Percentiles rank a stretch among this genome's conserved stretches.
phyloP scores from a whole-genome alignment of 2,113 vertebrate genomes.

The Halichoerus grypus region DNA sequence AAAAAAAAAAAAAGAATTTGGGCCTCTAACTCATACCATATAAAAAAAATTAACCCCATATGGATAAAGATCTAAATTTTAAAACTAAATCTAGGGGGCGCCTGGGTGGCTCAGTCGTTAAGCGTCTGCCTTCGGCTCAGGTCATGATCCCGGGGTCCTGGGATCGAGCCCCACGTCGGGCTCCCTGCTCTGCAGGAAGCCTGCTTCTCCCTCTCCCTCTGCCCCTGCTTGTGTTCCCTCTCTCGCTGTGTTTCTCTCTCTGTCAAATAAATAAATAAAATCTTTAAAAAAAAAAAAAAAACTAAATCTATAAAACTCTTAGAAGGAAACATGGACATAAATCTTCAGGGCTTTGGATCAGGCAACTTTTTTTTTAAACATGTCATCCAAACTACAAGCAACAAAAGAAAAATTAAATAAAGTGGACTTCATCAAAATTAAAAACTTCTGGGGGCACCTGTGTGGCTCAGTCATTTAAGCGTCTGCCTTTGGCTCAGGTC shows the following conservation, averaged over 20 bases:
- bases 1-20: neutral
- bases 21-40: neutral
- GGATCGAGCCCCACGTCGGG: too few relatives aligned
- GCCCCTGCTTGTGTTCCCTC: too few relatives aligned
- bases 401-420: neutral
- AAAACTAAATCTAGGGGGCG: neutral
- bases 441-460: neutral
- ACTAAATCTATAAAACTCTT: constrained; percentile 19
- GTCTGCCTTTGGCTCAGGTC: too few relatives aligned
- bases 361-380: neutral
- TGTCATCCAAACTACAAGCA: neutral
- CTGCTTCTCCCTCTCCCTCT: too few relatives aligned
- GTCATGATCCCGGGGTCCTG: too few relatives aligned
- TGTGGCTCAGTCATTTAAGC: too few relatives aligned
- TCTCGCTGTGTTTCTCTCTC: too few relatives aligned
- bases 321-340: neutral
- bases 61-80: constrained; percentile 41
- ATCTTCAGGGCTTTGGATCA: neutral
- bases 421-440: constrained; percentile 36
- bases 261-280: too few relatives aligned
- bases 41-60: constrained; percentile 32
- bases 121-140: too few relatives aligned
- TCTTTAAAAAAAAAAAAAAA: neutral
- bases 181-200: too few relatives aligned
- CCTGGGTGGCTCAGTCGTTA: too few relatives aligned